phyloP scores from a whole-genome alignment of 2,113 vertebrate species.

The Hemiprocne comata region DNA sequence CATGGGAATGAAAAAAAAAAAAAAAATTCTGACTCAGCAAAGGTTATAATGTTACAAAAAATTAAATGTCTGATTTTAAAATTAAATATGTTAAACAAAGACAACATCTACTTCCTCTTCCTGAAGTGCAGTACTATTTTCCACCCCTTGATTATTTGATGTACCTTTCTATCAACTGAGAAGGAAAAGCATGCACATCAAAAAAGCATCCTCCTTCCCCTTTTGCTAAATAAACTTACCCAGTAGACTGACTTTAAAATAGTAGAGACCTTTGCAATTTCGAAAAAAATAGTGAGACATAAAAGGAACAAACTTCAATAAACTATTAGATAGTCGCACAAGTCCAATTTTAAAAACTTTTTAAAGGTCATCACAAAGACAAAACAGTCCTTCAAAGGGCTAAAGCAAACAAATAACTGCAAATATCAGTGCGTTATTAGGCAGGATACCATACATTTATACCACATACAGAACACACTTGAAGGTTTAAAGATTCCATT shows the following conservation, averaged over 20 bases:
- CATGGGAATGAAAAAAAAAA: too few relatives aligned
- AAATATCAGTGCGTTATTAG: neutral
- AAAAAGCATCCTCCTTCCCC: neutral
- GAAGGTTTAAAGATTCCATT: neutral
- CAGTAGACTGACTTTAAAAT: neutral
- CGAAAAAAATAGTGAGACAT: neutral
- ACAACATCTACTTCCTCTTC: neutral
- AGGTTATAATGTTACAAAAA: neutral
- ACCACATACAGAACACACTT: neutral
- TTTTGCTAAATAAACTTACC: neutral
- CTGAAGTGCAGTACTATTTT: neutral
- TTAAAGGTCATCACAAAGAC: neutral
- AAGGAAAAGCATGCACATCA: neutral
- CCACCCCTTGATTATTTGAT: neutral
- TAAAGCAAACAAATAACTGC: neutral
- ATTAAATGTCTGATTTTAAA: neutral
- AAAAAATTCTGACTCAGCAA: neutral
- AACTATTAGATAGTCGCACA: neutral
- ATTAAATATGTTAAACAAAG: neutral
- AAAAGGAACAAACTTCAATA: neutral
- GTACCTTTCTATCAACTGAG: neutral
- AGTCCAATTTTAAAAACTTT: neutral
- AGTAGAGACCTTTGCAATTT: neutral
- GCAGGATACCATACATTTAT: neutral
- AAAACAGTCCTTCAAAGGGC: neutral